A percentile compares a stretch with the other conserved stretches of the same genome.
Conservation (phyloP, 1,140 invertebrate genomes). For the Oppia nitens region DNA sequence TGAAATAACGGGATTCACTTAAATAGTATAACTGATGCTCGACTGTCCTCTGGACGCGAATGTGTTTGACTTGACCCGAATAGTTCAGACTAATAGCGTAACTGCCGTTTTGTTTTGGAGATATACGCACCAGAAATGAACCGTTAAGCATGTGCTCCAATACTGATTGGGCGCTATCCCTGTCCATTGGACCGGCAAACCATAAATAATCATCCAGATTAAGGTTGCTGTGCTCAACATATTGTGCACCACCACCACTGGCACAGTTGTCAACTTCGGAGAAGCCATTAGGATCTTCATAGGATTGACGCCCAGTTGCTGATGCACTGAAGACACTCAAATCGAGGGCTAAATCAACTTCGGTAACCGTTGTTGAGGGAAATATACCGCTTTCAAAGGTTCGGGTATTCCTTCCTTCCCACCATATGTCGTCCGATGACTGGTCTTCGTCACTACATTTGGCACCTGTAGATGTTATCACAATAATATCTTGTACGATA, state of each 20-base stretch:
- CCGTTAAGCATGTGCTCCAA: conserved; percentile 62
- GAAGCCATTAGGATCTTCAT: conserved; percentile 50
- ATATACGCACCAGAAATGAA: conserved; percentile 68
- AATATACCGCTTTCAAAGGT: conserved; percentile 23
- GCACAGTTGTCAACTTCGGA: conserved; percentile 28
- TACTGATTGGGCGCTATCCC: conserved; percentile 55
- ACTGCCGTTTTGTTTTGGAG: conserved; percentile 35
- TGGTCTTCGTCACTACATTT: not conserved
- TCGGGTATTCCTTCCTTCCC: conserved; percentile 19
- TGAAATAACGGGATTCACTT: conserved; percentile 74
- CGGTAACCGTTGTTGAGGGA: conserved; percentile 21
- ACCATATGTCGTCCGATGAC: conserved; percentile 18
- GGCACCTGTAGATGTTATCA: conserved; percentile 20
- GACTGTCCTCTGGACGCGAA: conserved; percentile 50
- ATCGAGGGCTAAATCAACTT: conserved; percentile 1
- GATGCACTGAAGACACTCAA: conserved; percentile 15
- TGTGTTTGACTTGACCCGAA: conserved; percentile 67
- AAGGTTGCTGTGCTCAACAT: conserved; percentile 11
- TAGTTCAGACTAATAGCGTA: conserved; percentile 70
- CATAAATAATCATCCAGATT: conserved; percentile 28
- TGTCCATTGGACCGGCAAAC: conserved; percentile 26
- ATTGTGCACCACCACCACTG: too few relatives aligned
- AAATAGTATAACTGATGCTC: conserved; percentile 48
- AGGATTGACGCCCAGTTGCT: conserved; percentile 46
- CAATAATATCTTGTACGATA: conserved; percentile 20